Conservation (phyloP, 2,888 invertebrate genomes). For the Trachelus troglodyta region DNA sequence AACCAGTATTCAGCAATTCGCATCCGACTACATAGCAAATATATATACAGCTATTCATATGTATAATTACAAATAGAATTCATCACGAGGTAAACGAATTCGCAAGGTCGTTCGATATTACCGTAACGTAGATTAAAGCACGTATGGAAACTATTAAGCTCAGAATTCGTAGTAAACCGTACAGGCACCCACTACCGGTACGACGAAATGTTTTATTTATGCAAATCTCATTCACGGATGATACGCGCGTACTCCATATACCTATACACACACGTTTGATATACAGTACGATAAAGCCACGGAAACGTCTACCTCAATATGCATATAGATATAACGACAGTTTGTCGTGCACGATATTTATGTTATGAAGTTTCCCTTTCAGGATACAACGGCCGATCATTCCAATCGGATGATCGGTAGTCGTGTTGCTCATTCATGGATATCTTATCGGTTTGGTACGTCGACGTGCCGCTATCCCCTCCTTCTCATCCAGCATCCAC, state of each 20-base stretch:
- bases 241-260: background rate
- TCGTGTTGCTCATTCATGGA: constrained; percentile 42
- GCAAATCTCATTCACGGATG: constrained; percentile 1
- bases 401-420: constrained; percentile 42
- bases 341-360: constrained; percentile 36
- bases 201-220: constrained; percentile 25
- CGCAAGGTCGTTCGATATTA: background rate
- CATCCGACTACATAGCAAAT: background rate
- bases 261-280: background rate
- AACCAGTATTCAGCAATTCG: background rate
- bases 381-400: constrained; percentile 43
- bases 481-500: background rate
- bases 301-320: constrained; percentile 5
- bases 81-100: background rate
- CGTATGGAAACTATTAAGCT: background rate
- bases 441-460: constrained; percentile 47
- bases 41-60: background rate
- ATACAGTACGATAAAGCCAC: background rate
- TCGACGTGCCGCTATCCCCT: constrained; percentile 27
- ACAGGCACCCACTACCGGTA: constrained; percentile 20
- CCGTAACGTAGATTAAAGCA: background rate
- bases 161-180: background rate
- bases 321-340: background rate
- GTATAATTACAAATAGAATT: background rate
- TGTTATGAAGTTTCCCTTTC: constrained; percentile 47